Conservation (phyloP, 2,113 vertebrate species). For the Lepidothrix coronata region DNA sequence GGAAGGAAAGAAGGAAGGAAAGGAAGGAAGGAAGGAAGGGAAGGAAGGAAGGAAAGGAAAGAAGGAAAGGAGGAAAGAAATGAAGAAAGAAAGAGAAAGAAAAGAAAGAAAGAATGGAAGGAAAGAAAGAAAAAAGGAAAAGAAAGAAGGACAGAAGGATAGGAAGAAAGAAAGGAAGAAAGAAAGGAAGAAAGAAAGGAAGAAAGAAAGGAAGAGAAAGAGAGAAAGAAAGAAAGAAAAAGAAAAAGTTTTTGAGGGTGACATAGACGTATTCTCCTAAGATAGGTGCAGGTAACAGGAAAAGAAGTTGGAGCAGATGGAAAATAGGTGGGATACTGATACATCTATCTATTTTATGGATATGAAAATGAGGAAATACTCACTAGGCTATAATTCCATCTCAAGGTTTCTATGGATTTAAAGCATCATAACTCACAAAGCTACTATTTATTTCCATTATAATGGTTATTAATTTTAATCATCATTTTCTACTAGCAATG, state of each 20-base stretch:
- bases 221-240: too few relatives aligned
- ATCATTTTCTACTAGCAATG: not conserved
- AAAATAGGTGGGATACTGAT: not conserved
- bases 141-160: too few relatives aligned
- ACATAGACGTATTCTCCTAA: not conserved
- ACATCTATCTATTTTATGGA: not conserved
- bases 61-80: too few relatives aligned
- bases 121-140: too few relatives aligned
- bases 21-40: too few relatives aligned
- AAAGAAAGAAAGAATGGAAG: too few relatives aligned
- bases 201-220: too few relatives aligned
- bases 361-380: not conserved
- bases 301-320: not conserved
- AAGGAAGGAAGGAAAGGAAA: too few relatives aligned
- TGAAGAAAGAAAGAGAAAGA: too few relatives aligned
- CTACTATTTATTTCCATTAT: not conserved
- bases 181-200: too few relatives aligned
- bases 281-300: not conserved
- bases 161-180: too few relatives aligned
- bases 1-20: too few relatives aligned
- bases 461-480: not conserved
- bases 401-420: not conserved
- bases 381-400: not conserved
- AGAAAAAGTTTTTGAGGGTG: rapidly evolving
- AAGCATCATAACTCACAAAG: not conserved